Evolutionary conservation across 2,888 invertebrate genomes (phyloP), one percentile per base, ranked within the genome.

Genomic region (Aquatica leii): DNA sequence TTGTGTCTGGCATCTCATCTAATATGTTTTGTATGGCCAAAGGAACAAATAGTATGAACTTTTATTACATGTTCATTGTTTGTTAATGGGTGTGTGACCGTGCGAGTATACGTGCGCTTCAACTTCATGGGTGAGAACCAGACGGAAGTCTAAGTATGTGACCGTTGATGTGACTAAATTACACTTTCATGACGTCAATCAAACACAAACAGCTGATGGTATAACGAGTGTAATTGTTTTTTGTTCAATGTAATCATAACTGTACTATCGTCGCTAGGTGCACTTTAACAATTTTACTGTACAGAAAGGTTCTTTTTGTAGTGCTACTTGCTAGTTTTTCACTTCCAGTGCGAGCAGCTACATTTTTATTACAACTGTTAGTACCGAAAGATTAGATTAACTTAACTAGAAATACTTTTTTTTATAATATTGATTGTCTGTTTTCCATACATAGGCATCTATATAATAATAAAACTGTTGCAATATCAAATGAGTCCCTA

Each of bases 81-180:
- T 60, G 55, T 60, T 54, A 60, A 60, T 60, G 60, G 60, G 54
- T 50, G 60, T 60, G 60, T 60, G 60, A 60, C 60, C 54, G 60
- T 60, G 60, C 35, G 60, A 54, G 53, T 48, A 40, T 40, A 34
- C 41, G 34, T 59, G 37, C 46, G 59, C 31, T 43, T 53, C 59
- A 52, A 46, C 52, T 51, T 15, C 62, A 62, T 62, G 62, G 62
- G 62, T 57, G 62, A 57, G 57, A 57, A 62, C 62, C 40, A 58
- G 52, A 52, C 62, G 56, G 62, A 60, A 60, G 60, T 60, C 31
- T 43, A 46, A 53, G 59, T 59, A 59, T 59, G 59, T 59, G 59
- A 53, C 53, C 34, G 35, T 48, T 52, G 52, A 59, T 59, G 59
- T 59, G 59, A 53, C 53, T 60, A 49, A 46, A 59, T 59, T 43